Conservation (phyloP, 2,888 invertebrate genomes). For the Drosophila affinis region DNA sequence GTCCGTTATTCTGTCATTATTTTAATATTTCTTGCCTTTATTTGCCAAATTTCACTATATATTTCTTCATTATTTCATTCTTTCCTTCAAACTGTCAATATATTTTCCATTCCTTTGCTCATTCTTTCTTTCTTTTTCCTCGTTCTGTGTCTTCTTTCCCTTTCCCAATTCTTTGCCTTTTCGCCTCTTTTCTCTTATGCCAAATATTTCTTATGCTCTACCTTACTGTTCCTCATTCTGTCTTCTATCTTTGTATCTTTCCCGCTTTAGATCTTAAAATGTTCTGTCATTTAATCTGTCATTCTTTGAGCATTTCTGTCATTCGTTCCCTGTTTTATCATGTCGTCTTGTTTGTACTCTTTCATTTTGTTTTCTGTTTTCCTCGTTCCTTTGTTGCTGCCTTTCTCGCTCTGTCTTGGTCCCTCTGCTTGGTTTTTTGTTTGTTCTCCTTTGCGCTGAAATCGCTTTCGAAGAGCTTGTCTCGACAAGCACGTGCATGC, state of each 20-base stretch:
- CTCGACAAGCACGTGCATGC: constrained; percentile 67
- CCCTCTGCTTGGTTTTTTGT: neutral
- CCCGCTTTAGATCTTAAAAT: neutral
- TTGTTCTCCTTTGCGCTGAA: constrained; percentile 34
- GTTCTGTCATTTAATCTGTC: neutral
- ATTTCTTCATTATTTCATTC: neutral
- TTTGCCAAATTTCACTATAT: neutral
- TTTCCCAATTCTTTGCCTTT: too few species aligned
- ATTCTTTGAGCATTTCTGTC: neutral
- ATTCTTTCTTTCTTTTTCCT: neutral
- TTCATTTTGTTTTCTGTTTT: constrained; percentile 20
- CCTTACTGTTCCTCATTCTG: neutral
- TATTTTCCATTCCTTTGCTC: neutral
- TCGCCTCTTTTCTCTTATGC: neutral
- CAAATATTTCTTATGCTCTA: neutral
- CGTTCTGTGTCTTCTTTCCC: too few species aligned
- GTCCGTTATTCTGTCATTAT: too few species aligned
- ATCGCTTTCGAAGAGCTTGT: constrained; percentile 44
- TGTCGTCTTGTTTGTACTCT: neutral
- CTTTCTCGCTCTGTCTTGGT: neutral
- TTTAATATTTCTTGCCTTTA: too few species aligned
- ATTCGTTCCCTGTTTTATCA: constrained; percentile 21
- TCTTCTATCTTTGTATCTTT: neutral
- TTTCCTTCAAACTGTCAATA: neutral
- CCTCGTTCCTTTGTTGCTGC: constrained; percentile 9